Conservation (phyloP, 2,797 vertebrate genomes). For the Propithecus perrieri region DNA sequence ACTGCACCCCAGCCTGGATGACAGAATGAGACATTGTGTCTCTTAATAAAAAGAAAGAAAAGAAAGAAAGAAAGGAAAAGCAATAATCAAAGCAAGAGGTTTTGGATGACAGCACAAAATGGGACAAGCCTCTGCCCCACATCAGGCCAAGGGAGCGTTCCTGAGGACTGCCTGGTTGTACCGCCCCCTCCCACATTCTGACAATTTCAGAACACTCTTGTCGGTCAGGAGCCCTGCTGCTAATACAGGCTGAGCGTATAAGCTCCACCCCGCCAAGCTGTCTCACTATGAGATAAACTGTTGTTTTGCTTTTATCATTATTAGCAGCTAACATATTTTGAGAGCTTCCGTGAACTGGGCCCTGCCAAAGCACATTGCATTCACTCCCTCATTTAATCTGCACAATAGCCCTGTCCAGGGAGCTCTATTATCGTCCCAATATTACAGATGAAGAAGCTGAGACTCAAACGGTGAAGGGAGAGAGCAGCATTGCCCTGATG, state of each 20-base stretch:
- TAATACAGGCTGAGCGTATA: fast-evolving
- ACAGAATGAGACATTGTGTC: too few relatives aligned
- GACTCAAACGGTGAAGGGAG: background rate
- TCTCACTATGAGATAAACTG: background rate
- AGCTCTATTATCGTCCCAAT: background rate
- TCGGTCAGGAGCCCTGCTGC: background rate
- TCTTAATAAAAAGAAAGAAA: too few relatives aligned
- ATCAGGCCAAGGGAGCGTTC: background rate
- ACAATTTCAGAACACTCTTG: background rate
- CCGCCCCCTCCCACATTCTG: background rate
- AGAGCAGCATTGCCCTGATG: background rate
- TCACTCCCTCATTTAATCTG: background rate
- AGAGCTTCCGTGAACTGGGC: background rate
- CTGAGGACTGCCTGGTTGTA: fast-evolving
- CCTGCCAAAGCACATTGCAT: background rate
- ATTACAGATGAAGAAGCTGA: background rate
- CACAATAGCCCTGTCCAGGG: background rate
- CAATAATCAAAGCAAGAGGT: background rate
- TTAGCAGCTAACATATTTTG: background rate
- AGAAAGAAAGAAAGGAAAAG: too few relatives aligned
- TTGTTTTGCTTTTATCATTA: background rate
- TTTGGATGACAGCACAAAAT: background rate
- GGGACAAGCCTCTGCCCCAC: background rate
- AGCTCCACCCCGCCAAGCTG: background rate
- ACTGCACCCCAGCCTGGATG: too few relatives aligned